Conservation (phyloP, 1,140 invertebrate species). For the Ctenoplectra terminalis region DNA sequence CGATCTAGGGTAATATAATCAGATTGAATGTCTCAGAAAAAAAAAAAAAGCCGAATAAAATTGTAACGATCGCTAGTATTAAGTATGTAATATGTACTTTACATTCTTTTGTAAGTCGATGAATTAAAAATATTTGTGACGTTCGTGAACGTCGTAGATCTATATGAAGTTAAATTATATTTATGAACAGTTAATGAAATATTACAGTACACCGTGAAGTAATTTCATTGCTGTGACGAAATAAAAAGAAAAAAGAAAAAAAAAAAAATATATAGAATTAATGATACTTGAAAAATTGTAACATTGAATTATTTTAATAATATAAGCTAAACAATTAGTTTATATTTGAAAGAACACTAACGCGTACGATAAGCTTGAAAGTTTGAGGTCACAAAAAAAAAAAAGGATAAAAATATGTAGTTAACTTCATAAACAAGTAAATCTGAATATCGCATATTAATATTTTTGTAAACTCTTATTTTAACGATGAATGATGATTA, state of each 20-base stretch:
- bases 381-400: too few relatives aligned
- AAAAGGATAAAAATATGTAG: not conserved
- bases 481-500: not conserved
- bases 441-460: too few relatives aligned
- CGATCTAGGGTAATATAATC: constrained; percentile 5
- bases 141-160: not conserved
- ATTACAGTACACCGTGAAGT: not conserved
- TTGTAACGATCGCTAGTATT: not conserved
- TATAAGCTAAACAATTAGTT: not conserved
- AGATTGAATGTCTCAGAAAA: not conserved
- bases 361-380: too few relatives aligned
- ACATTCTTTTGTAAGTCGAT: constrained; percentile 12
- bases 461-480: constrained; percentile 41
- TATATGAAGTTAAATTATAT: constrained; percentile 10
- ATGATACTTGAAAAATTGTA: not conserved
- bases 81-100: not conserved
- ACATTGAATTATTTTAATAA: constrained; percentile 15
- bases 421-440: not conserved
- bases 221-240: not conserved
- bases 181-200: constrained; percentile 18
- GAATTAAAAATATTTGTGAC: not conserved
- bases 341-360: not conserved
- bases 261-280: too few relatives aligned
- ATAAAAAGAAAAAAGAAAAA: too few relatives aligned
- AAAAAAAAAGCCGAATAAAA: not conserved